These are phyloP conservation scores for Oostethus manadensis DNA, from an alignment of 2,113 vertebrate genomes.

Conservation along the genomic window DNA sequence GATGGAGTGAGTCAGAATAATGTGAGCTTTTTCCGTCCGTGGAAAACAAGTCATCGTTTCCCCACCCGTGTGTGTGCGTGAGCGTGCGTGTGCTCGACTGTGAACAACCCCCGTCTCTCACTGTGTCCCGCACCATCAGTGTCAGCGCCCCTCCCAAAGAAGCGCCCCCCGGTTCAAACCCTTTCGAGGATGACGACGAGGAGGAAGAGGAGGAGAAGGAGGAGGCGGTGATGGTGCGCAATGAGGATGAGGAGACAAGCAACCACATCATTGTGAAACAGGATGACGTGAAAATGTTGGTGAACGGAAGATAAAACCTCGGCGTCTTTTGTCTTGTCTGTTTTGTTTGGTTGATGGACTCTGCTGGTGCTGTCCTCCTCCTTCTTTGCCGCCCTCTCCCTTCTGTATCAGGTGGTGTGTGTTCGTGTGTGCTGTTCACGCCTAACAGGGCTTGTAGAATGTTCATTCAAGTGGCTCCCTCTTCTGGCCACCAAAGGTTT, in stretches of 20 bases:
- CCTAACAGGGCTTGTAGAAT: slow-evolving; percentile 25
- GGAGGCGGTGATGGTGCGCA: slow-evolving; percentile 63
- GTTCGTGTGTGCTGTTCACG: slow-evolving; percentile 34
- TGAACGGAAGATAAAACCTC: slow-evolving; percentile 72
- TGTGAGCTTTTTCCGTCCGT: not conserved
- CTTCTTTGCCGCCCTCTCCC: slow-evolving; percentile 13
- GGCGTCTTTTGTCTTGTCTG: slow-evolving; percentile 17
- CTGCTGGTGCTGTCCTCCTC: slow-evolving; percentile 16
- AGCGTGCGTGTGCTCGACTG: slow-evolving; percentile 25
- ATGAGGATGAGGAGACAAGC: slow-evolving; percentile 65
- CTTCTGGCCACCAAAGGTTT: slow-evolving; percentile 40
- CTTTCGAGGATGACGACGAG: slow-evolving; percentile 85
- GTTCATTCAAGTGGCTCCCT: slow-evolving; percentile 53
- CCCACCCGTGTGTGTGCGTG: not conserved
- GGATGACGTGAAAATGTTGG: slow-evolving; percentile 97
- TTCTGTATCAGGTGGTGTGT: slow-evolving; percentile 39
- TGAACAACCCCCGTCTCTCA: slow-evolving; percentile 71
- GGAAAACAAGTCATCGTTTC: not conserved
- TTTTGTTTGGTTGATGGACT: slow-evolving; percentile 22
- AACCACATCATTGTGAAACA: slow-evolving; percentile 87
- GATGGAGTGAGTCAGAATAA: not conserved
- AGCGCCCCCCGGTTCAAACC: slow-evolving; percentile 84
- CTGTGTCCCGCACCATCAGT: slow-evolving; percentile 79
- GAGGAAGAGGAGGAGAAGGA: slow-evolving; percentile 58
- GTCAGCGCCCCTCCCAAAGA: slow-evolving; percentile 83